Evolutionary conservation across 2,888 invertebrate genomes (phyloP), one percentile per base, ranked within the genome.

Genomic region (Linyphia triangularis): DNA sequence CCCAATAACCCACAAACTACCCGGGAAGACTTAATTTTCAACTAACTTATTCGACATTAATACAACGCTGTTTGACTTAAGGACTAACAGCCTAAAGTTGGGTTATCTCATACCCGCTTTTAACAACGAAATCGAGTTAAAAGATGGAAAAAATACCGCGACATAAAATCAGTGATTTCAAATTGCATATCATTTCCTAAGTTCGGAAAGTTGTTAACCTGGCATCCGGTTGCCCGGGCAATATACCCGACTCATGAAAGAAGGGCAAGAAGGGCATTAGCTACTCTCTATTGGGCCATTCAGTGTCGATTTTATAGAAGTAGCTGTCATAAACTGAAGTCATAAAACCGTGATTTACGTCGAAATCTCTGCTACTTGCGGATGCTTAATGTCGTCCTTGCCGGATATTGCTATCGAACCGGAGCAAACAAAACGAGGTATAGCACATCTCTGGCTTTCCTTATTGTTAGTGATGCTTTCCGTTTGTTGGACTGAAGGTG

Each of bases 301-400:
- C 51, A 77, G 77, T 69, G 77, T 43, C 78, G 85, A 85, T 85
- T 85, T 85, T 85, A 85, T 85, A 69, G 85, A 85, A 61, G 85
- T 59, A 85, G 78, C 85, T 85, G 85, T 85, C 85, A 85, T 85
- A 85, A 85, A 85, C 59, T 78, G 77, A 85, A 85, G 69, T 61
- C 77, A 85, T 85, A 85, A 85, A 85, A 85, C 40, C 37, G 69
- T 85, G 85, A 85, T 85, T 85, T 85, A 85, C 69, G 78, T 51
- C 40, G 40, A 70, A 85, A 77, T 40, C 43, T 59, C 40, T 59
- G 37, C 33, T 69, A 24, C 72, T 70, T 40, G 67, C 70, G 40
- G 59, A 40, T 78, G 85, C 70, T 78, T 85, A 82, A 78, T 78
- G 69, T 77, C 61, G 33, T 78, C 61, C 51, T 9, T 19, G 65